These are phyloP conservation scores for Spilogale gracilis DNA, from an alignment of 2,113 vertebrate genomes.

Conservation along the genomic window DNA sequence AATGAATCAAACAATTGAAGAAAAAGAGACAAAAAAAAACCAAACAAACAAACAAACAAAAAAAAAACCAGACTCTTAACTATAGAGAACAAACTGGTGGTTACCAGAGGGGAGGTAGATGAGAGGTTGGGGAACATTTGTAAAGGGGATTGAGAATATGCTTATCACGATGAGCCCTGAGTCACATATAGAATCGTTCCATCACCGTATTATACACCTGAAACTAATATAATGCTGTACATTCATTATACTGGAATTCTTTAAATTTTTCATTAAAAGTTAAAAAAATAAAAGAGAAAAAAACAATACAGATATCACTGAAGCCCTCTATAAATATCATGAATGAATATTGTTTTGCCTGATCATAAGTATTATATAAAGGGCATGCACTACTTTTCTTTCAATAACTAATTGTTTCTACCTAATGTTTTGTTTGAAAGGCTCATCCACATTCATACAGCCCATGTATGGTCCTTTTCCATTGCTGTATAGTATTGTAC, in stretches of 20 bases:
- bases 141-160: neutral
- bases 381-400: neutral
- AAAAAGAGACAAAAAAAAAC: neutral
- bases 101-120: neutral
- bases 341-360: neutral
- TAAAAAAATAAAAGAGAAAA: neutral
- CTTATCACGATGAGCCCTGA: neutral
- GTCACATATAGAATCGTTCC: neutral
- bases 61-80: neutral
- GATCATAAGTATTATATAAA: neutral
- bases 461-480: accelerated
- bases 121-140: neutral
- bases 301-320: neutral
- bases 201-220: neutral
- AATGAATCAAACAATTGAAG: neutral
- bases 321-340: neutral
- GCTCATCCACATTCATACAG: neutral
- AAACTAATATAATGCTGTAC: neutral
- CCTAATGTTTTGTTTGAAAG: neutral
- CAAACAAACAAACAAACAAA: neutral
- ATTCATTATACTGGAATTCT: neutral
- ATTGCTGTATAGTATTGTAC: neutral
- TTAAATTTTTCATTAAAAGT: neutral
- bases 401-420: neutral
- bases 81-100: neutral